phyloP scores from a whole-genome alignment of 2,113 vertebrate species.

The Candoia aspera region DNA sequence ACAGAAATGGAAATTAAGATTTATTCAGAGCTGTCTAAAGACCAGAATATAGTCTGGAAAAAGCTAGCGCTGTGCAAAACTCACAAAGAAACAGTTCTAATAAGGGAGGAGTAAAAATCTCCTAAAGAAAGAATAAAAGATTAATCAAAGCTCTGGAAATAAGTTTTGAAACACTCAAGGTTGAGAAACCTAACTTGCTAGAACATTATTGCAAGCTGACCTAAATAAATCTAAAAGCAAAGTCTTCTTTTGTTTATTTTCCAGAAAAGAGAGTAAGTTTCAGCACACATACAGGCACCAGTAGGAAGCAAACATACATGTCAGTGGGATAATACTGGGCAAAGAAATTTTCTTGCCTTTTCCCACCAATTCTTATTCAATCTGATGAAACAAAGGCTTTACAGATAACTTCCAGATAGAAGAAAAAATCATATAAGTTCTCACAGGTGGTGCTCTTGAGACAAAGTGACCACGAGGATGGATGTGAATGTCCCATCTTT shows the following conservation, averaged over 20 bases:
- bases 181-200: neutral
- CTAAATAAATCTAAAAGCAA: neutral
- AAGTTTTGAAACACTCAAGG: neutral
- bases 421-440: neutral
- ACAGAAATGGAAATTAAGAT: neutral
- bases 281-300: neutral
- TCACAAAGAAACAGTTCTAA: neutral
- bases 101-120: neutral
- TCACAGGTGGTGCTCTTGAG: neutral
- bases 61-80: neutral
- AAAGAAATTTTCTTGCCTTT: neutral
- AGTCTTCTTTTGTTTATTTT: neutral
- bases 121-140: neutral
- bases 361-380: neutral
- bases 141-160: neutral
- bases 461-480: neutral
- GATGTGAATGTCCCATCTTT: neutral
- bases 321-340: neutral
- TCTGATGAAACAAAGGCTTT: neutral
- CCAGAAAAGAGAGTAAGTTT: neutral
- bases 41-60: neutral
- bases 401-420: neutral
- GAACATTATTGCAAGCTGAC: neutral
- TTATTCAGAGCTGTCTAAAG: neutral
- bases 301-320: neutral